Conservation (phyloP, 2,113 vertebrate genomes). For the human region DNA sequence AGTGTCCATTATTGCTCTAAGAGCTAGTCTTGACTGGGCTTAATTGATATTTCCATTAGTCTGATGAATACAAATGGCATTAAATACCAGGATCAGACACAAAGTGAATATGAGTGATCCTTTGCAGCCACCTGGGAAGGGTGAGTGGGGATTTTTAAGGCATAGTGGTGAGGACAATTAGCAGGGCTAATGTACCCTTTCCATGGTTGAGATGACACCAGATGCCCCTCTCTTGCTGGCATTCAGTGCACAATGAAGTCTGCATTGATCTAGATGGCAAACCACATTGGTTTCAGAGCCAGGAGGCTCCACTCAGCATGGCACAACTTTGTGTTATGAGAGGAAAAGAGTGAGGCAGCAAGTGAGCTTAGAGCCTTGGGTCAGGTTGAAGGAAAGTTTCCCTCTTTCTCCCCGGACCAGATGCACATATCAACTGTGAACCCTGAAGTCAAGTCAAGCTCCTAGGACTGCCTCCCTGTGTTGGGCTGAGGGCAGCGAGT, state of each 20-base stretch:
- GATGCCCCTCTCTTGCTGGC: neutral
- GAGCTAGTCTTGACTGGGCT: neutral
- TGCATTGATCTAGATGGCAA: neutral
- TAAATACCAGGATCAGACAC: constrained; percentile 16
- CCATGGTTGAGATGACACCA: neutral
- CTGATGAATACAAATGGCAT: constrained; percentile 48
- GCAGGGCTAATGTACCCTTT: constrained; percentile 41
- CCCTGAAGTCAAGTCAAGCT: neutral
- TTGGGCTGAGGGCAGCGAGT: neutral
- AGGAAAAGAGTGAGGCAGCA: neutral
- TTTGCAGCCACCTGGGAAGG: constrained; percentile 13
- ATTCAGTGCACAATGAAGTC: neutral
- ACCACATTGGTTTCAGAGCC: neutral
- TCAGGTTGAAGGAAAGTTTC: neutral
- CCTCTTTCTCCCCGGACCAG: neutral
- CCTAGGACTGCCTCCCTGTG: neutral
- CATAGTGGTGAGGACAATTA: constrained; percentile 47
- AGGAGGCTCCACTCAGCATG: neutral
- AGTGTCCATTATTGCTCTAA: constrained; percentile 53
- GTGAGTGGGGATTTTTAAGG: neutral
- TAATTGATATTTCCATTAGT: constrained; percentile 66
- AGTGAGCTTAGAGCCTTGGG: neutral
- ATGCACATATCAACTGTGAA: neutral
- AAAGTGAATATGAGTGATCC: constrained; percentile 15
- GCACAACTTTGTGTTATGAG: neutral